phyloP scores from a whole-genome alignment of 1,140 invertebrate species.

The Cyclina sinensis region DNA sequence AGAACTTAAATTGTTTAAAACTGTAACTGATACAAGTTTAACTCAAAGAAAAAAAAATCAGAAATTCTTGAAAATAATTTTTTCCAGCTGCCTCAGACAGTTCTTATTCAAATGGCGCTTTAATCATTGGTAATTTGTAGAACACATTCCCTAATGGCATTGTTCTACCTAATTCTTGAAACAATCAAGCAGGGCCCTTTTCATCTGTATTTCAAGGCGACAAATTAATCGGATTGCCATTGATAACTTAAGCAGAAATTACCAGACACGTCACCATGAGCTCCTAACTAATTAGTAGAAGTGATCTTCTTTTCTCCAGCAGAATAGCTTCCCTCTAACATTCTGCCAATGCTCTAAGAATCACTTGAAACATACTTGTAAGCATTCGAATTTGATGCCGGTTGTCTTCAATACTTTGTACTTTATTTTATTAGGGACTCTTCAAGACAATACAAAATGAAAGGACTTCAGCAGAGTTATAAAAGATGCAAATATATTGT shows the following conservation, averaged over 20 bases:
- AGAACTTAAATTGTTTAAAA: background rate
- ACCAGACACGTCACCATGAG: slow-evolving; percentile 51
- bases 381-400: slow-evolving; percentile 1
- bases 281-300: slow-evolving; percentile 65
- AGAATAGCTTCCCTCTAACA: slow-evolving; percentile 38
- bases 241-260: slow-evolving; percentile 63
- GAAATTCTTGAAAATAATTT: slow-evolving; percentile 1
- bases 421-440: slow-evolving; percentile 6
- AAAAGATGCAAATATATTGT: background rate
- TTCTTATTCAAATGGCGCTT: slow-evolving; percentile 49
- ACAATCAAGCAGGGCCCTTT: slow-evolving; percentile 65
- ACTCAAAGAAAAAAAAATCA: slow-evolving; percentile 26
- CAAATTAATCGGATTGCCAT: slow-evolving; percentile 68
- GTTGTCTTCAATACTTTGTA: slow-evolving; percentile 27
- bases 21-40: slow-evolving; percentile 12
- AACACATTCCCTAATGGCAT: slow-evolving; percentile 57
- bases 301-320: slow-evolving; percentile 58
- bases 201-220: slow-evolving; percentile 64
- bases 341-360: slow-evolving; percentile 11
- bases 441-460: slow-evolving; percentile 17
- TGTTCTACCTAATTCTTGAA: slow-evolving; percentile 69
- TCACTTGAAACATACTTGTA: slow-evolving; percentile 50
- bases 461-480: slow-evolving; percentile 4
- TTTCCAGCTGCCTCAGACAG: background rate
- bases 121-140: slow-evolving; percentile 60